Evolutionary conservation across 2,888 invertebrate species (phyloP).

Genomic region (Phyllotreta striolata): DNA sequence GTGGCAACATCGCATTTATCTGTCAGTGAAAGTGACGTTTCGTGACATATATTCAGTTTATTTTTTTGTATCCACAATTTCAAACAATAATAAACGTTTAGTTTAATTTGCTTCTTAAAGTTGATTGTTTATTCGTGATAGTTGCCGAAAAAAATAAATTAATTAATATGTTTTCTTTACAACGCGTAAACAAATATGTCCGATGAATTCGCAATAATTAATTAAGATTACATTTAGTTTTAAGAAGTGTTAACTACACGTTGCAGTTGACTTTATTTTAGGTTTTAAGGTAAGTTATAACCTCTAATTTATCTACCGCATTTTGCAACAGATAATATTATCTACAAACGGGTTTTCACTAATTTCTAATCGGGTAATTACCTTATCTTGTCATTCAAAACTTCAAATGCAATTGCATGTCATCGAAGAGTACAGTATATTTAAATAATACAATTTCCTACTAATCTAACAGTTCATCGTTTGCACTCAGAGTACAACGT

Average conservation of each 20-base stretch:
- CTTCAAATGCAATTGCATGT: slow-evolving; percentile 6
- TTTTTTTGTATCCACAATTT: too few relatives aligned
- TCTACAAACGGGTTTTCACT: too few relatives aligned
- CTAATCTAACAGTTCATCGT: neutral
- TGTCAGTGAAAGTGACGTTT: too few relatives aligned
- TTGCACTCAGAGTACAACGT: neutral
- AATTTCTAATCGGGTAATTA: neutral
- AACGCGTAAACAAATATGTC: neutral
- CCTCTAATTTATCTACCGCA: slow-evolving; percentile 3
- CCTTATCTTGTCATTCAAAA: neutral
- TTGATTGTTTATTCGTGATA: too few relatives aligned
- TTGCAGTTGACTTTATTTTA: neutral
- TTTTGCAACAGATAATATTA: too few relatives aligned
- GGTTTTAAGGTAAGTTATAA: neutral
- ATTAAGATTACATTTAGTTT: neutral
- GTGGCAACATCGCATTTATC: too few relatives aligned
- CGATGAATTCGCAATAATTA: neutral
- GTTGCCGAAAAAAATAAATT: neutral
- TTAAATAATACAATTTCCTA: neutral
- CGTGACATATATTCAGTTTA: too few relatives aligned
- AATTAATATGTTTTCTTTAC: neutral
- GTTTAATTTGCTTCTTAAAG: too few relatives aligned
- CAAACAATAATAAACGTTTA: too few relatives aligned
- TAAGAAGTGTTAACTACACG: slow-evolving; percentile 5
- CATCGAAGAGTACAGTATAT: neutral